Conservation (phyloP, 2,113 vertebrate species). For the Mystacornis crossleyi region DNA sequence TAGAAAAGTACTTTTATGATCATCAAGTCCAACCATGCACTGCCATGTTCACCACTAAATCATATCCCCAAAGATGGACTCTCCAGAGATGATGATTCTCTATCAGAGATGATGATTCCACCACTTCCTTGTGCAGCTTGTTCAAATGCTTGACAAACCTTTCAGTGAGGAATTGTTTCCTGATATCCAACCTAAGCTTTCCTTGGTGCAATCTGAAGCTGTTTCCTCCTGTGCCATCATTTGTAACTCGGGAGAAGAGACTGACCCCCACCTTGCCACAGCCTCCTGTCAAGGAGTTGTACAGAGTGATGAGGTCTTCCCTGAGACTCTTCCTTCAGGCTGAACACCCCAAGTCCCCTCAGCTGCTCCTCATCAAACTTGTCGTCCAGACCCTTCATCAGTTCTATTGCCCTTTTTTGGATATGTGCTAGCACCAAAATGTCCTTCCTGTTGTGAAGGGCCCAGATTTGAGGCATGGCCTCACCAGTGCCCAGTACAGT, state of each 20-base stretch:
- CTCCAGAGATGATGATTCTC: neutral
- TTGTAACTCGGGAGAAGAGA: neutral
- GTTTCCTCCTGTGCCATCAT: neutral
- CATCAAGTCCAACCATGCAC: too few relatives aligned
- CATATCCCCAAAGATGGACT: too few relatives aligned
- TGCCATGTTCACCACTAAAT: neutral
- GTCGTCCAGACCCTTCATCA: neutral
- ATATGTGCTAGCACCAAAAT: neutral
- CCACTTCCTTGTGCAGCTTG: neutral
- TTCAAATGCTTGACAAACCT: neutral
- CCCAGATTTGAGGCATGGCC: accelerated
- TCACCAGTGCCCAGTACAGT: neutral
- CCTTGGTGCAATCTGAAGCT: neutral
- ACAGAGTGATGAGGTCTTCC: neutral
- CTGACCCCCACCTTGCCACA: neutral
- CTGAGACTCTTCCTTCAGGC: neutral
- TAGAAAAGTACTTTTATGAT: neutral
- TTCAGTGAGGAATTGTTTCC: neutral
- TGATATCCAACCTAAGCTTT: neutral
- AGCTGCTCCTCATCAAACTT: neutral
- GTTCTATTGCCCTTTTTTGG: neutral
- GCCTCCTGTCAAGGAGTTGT: neutral
- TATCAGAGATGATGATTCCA: neutral
- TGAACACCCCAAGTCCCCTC: neutral
- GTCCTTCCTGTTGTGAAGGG: neutral